Conservation (phyloP, 2,888 invertebrate genomes). For the Euphydryas editha region DNA sequence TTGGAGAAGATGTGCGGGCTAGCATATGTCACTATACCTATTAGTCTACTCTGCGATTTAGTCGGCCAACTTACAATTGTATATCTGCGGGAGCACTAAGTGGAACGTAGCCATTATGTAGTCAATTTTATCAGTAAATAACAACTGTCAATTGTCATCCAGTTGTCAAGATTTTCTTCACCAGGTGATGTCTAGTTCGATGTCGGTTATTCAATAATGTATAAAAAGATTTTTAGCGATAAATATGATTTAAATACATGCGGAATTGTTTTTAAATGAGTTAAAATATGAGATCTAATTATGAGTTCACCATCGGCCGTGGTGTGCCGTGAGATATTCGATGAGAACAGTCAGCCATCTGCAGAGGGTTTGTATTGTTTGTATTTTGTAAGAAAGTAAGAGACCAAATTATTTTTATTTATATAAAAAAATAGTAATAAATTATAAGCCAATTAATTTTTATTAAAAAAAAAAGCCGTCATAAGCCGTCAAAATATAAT, state of each 20-base stretch:
- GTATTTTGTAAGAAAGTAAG: slow-evolving; percentile 38
- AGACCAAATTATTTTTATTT: neutral
- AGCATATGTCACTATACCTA: too few relatives aligned
- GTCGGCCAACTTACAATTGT: too few relatives aligned
- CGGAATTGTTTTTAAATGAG: slow-evolving; percentile 49
- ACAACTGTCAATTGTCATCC: slow-evolving; percentile 17
- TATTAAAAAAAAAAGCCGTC: too few relatives aligned
- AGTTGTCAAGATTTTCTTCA: slow-evolving; percentile 39
- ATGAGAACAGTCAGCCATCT: slow-evolving; percentile 92
- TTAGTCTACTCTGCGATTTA: too few relatives aligned
- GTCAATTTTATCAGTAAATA: slow-evolving; percentile 9
- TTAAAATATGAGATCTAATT: slow-evolving; percentile 56
- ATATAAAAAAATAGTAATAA: too few relatives aligned
- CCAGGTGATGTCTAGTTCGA: slow-evolving; percentile 20
- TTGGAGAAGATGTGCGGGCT: too few relatives aligned
- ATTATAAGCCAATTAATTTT: too few relatives aligned
- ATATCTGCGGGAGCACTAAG: too few relatives aligned
- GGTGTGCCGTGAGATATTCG: slow-evolving; percentile 93
- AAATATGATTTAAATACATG: slow-evolving; percentile 19
- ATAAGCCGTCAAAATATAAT: too few relatives aligned
- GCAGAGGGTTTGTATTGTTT: slow-evolving; percentile 87
- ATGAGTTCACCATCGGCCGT: slow-evolving; percentile 82
- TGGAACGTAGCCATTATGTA: neutral
- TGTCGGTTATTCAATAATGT: slow-evolving; percentile 39
- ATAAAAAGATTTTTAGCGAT: slow-evolving; percentile 24